Evolutionary conservation across 2,113 vertebrate species (phyloP).

Genomic region (Myxocyprinus asiaticus): DNA sequence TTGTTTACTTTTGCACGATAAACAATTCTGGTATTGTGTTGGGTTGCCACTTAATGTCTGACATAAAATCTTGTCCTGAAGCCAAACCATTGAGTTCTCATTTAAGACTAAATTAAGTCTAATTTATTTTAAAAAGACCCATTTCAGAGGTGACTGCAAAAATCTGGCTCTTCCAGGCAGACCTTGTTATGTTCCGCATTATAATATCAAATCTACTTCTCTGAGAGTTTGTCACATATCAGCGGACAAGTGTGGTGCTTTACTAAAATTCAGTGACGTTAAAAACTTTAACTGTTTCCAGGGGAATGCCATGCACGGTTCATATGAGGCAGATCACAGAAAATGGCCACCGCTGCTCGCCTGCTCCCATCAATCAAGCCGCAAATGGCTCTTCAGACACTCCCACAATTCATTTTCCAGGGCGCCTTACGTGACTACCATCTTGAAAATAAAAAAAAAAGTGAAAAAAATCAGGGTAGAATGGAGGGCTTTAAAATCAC

Average conservation of each 20-base stretch:
- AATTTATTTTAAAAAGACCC: neutral
- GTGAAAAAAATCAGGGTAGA: slow-evolving; percentile 38
- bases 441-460: slow-evolving; percentile 68
- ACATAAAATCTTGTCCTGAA: too few relatives aligned
- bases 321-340: slow-evolving; percentile 64
- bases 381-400: slow-evolving; percentile 76
- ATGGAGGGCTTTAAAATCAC: slow-evolving; percentile 57
- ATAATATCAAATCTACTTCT: slow-evolving; percentile 52
- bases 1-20: too few relatives aligned
- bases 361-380: slow-evolving; percentile 77
- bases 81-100: too few relatives aligned
- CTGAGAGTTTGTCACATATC: slow-evolving; percentile 56
- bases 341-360: slow-evolving; percentile 68
- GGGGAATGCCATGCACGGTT: slow-evolving; percentile 65
- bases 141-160: neutral
- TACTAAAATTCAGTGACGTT: slow-evolving; percentile 56
- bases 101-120: neutral
- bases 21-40: too few relatives aligned
- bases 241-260: slow-evolving; percentile 44
- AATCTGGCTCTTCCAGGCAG: slow-evolving; percentile 25
- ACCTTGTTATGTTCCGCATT: slow-evolving; percentile 13
- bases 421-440: slow-evolving; percentile 70
- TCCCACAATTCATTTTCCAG: slow-evolving; percentile 70
- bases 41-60: too few relatives aligned
- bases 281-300: slow-evolving; percentile 69